A percentile compares a stretch with the other conserved stretches of the same genome.
Conservation (phyloP, 2,888 invertebrate species). For the Geophilus truncorum region DNA sequence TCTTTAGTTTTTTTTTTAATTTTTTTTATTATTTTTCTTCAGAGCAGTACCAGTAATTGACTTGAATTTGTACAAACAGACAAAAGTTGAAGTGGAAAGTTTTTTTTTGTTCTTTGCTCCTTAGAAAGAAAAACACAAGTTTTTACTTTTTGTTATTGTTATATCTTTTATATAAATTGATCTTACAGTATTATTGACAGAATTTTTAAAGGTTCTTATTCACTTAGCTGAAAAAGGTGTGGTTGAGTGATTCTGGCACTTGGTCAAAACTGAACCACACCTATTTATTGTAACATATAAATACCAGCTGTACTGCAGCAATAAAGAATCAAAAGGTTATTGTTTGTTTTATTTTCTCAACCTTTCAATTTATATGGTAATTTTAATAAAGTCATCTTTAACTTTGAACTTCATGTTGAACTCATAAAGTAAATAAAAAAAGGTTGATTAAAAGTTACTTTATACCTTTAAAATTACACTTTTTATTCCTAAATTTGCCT, state of each 20-base stretch:
- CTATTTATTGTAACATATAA: neutral
- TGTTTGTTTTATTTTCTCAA: neutral
- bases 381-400: neutral
- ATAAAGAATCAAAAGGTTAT: too few relatives aligned
- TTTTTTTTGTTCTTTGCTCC: too few relatives aligned
- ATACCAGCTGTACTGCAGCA: neutral
- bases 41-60: too few relatives aligned
- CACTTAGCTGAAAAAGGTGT: neutral
- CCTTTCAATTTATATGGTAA: neutral
- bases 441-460: too few relatives aligned
- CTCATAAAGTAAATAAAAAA: too few relatives aligned
- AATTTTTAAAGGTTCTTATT: neutral
- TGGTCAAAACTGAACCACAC: conserved; percentile 10
- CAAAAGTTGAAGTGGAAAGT: too few relatives aligned
- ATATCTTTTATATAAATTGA: too few relatives aligned
- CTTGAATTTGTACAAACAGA: too few relatives aligned
- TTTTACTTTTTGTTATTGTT: neutral
- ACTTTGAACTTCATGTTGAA: too few relatives aligned
- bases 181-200: neutral
- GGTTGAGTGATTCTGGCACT: neutral
- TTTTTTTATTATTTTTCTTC: too few relatives aligned
- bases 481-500: neutral
- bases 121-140: neutral
- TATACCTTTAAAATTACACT: too few relatives aligned
- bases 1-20: too few relatives aligned